These are phyloP conservation scores for Sarcophaga rosellei DNA, from an alignment of 2,888 invertebrate genomes.

Conservation along the genomic window DNA sequence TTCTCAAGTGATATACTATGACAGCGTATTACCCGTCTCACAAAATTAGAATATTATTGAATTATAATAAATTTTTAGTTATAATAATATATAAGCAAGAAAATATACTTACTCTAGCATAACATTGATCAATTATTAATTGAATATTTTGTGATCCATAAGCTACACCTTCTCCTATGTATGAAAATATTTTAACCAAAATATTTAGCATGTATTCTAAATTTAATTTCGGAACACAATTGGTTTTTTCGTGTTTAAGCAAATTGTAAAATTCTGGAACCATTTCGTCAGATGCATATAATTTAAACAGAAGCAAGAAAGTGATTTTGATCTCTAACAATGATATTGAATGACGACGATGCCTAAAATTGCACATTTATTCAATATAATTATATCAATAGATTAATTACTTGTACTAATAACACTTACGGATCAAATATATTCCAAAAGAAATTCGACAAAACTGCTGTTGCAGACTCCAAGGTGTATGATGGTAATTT, in stretches of 20 bases:
- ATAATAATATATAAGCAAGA: neutral
- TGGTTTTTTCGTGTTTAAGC: constrained; percentile 74
- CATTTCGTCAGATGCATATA: constrained; percentile 76
- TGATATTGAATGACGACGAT: constrained; percentile 78
- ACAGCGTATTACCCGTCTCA: too few relatives aligned
- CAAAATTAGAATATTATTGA: too few relatives aligned
- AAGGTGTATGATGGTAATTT: constrained; percentile 74
- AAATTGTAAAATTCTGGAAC: constrained; percentile 76
- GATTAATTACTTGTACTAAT: neutral
- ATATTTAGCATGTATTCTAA: constrained; percentile 78
- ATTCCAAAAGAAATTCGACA: constrained; percentile 80
- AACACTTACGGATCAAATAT: constrained; percentile 79
- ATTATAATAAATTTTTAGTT: too few relatives aligned
- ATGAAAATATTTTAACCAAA: constrained; percentile 77
- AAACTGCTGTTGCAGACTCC: constrained; percentile 74
- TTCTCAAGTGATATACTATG: too few relatives aligned
- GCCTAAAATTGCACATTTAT: constrained; percentile 70
- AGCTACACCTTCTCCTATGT: constrained; percentile 78
- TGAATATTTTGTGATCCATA: constrained; percentile 77
- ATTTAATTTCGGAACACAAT: constrained; percentile 77
- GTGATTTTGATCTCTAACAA: constrained; percentile 79
- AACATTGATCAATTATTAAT: constrained; percentile 77
- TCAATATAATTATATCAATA: neutral
- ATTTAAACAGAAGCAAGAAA: constrained; percentile 78
- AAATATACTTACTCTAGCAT: constrained; percentile 72